Base-by-base conservation (phyloP, 2,888 invertebrate species). In the Diaperis boleti region DNA sequence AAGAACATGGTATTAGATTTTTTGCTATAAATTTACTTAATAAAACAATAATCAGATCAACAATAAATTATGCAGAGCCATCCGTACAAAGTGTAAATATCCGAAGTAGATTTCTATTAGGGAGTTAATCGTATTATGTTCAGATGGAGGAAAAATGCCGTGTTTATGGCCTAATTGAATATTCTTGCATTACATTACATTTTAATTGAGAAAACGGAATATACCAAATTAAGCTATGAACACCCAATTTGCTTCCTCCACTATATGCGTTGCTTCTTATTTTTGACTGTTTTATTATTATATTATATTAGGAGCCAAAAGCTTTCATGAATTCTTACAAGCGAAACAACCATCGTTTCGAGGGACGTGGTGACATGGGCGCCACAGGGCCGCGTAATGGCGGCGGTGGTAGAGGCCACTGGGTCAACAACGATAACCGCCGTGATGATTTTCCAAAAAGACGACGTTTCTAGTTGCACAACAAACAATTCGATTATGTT, bases 311-410 rank as follows among this genome's bases (percentile, higher is more conserved):
- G 76, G 76, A 76, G 59, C 73, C 72, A 61, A 75, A 74, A 74
- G 62, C 71, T 61, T 76, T 76, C 74, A 73, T 75, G 74, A 76
- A 72, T 71, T 74, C 74, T 35, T 76, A 72, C 68, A 74, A 76
- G 70, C 72, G 74, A 49, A 71, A 72, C 73, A 72, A 70, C 68
- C 72, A 67, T 62, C 66, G 69, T 67, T 71, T 67, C 61, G 72
- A 72, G 42, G 72, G 72, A 68, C 66, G 68, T 59, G 67, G 67
- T 62, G 60, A 59, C 60, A 47, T 47, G 50, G 61, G 59, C 57
- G 57, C 57, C 18, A 35, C 39, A 22, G 66, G 66, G 45, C 62
- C 68, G 37, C 69, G 70, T 62, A 61, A 65, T 56, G 59, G 64
- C 63, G 64, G 64, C 44, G 65, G 59, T 49, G 50, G 68, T 63